Conservation (phyloP, 2,888 invertebrate species). For the Odontocolon sp. region DNA sequence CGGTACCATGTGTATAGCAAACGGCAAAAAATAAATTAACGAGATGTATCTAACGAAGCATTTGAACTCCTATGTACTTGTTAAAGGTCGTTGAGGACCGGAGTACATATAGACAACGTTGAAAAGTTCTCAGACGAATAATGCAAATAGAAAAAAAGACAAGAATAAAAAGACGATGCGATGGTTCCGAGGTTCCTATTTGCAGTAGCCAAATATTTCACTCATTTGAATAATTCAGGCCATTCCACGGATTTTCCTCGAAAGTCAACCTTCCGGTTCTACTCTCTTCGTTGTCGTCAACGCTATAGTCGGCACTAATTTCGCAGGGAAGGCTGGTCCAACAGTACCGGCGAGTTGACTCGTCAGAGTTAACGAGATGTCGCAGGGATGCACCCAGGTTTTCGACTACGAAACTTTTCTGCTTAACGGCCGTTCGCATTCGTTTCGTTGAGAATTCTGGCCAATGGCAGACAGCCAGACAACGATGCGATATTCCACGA, state of each 20-base stretch:
- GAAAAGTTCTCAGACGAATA: slow-evolving; percentile 42
- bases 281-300: slow-evolving; percentile 18
- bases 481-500: slow-evolving; percentile 15
- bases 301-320: slow-evolving; percentile 54
- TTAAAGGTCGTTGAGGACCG: slow-evolving; percentile 22
- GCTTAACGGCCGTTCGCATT: slow-evolving; percentile 56
- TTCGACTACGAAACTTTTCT: slow-evolving; percentile 58
- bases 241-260: slow-evolving; percentile 45
- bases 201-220: slow-evolving; percentile 62
- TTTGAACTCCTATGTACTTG: slow-evolving; percentile 1
- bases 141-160: not conserved
- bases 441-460: slow-evolving; percentile 38
- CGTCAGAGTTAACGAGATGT: slow-evolving; percentile 66
- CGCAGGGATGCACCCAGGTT: slow-evolving; percentile 54
- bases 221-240: slow-evolving; percentile 66
- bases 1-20: not conserved
- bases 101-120: slow-evolving; percentile 1
- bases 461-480: slow-evolving; percentile 57
- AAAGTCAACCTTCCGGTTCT: not conserved
- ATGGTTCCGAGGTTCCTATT: slow-evolving; percentile 35
- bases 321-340: slow-evolving; percentile 49
- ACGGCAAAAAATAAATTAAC: slow-evolving; percentile 18
- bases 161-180: slow-evolving; percentile 36
- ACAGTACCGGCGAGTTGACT: slow-evolving; percentile 56
- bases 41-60: slow-evolving; percentile 2